phyloP scores from a whole-genome alignment of 2,797 vertebrate species.

The Melanotaenia nigrans region DNA sequence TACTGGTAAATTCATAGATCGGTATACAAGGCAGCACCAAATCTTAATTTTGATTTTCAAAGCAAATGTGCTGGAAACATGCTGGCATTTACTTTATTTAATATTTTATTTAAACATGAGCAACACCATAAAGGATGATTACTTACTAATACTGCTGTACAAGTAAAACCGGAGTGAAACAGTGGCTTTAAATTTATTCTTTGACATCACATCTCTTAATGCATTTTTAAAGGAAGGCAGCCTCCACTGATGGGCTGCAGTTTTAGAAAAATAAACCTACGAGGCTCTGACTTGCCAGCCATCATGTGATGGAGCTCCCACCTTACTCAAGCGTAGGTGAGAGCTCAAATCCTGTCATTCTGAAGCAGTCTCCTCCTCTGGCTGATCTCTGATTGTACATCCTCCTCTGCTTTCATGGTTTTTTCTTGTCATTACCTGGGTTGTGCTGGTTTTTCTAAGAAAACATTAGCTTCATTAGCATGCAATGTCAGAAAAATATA shows the following conservation, averaged over 20 bases:
- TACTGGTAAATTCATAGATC: no score
- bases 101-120: neutral
- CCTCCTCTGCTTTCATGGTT: slow-evolving; percentile 3
- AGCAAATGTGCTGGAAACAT: no score
- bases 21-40: no score
- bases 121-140: neutral
- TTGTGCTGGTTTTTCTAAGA: no score
- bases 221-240: neutral
- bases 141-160: neutral
- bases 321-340: neutral
- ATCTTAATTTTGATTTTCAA: no score
- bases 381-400: neutral
- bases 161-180: neutral
- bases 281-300: neutral
- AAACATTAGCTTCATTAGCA: neutral
- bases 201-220: neutral
- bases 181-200: neutral
- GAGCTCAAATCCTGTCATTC: slow-evolving; percentile 3
- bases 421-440: neutral
- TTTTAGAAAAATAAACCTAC: neutral
- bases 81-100: neutral
- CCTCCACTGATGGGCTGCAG: neutral
- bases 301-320: neutral
- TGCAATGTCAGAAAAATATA: neutral
- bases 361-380: neutral